Conservation (phyloP, 2,888 invertebrate genomes). For the Orchesella flavescens region DNA sequence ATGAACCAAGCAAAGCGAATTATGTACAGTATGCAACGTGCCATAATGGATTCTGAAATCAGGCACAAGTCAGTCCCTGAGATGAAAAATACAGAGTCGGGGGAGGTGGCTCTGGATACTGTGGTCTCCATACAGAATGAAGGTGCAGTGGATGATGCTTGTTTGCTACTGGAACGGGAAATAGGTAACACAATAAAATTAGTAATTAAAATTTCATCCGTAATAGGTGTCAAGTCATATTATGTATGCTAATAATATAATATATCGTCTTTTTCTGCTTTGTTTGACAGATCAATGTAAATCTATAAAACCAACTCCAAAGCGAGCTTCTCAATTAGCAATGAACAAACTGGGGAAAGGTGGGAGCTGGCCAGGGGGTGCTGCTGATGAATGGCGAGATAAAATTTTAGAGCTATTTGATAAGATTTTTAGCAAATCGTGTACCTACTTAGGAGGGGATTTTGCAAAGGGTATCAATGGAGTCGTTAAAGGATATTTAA, state of each 20-base stretch:
- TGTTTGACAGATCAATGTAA: conserved; percentile 32
- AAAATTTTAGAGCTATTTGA: conserved; percentile 2
- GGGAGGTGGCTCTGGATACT: neutral
- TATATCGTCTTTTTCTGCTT: too few relatives aligned
- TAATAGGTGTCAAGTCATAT: too few relatives aligned
- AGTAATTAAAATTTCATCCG: neutral
- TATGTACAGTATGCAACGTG: conserved; percentile 14
- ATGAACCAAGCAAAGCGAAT: neutral
- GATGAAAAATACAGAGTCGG: neutral
- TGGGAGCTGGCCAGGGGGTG: neutral
- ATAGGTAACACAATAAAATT: conserved; percentile 1
- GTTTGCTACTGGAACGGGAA: conserved; percentile 18
- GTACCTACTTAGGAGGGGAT: neutral
- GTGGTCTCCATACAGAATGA: conserved; percentile 34
- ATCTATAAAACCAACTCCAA: conserved; percentile 8
- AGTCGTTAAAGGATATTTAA: conserved; percentile 31
- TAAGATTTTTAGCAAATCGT: conserved; percentile 20
- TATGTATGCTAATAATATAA: too few relatives aligned
- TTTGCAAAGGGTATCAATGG: conserved; percentile 9
- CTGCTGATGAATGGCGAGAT: conserved; percentile 23
- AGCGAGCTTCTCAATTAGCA: conserved; percentile 25
- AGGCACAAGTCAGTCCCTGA: neutral
- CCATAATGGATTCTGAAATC: conserved; percentile 12
- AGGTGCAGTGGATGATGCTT: conserved; percentile 9
- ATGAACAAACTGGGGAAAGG: neutral